Evolutionary conservation across 2,113 vertebrate species (phyloP).

Genomic region (Lucifuga dentata): DNA sequence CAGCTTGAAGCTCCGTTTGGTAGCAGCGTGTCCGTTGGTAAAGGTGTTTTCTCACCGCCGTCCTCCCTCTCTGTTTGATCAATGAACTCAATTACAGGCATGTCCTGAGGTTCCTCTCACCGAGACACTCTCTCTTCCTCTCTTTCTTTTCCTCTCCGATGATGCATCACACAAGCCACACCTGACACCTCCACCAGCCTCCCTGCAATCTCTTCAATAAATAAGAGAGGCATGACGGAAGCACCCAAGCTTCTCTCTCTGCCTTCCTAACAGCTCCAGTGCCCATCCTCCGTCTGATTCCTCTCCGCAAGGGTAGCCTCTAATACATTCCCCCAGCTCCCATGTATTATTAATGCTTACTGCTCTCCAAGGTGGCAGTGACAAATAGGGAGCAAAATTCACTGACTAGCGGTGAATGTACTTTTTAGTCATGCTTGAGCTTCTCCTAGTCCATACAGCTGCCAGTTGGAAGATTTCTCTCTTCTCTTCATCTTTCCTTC

Average conservation of each 20-base stretch:
- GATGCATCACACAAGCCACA: slow-evolving; percentile 83
- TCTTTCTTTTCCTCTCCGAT: slow-evolving; percentile 64
- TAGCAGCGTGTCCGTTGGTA: slow-evolving; percentile 53
- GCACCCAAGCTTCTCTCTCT: slow-evolving; percentile 31
- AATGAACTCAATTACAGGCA: slow-evolving; percentile 91
- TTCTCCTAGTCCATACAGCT: slow-evolving; percentile 89
- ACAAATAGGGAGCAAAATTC: slow-evolving; percentile 98
- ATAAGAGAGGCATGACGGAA: slow-evolving; percentile 74
- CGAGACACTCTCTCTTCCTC: slow-evolving; percentile 68
- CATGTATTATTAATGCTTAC: slow-evolving; percentile 99
- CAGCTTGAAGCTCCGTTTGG: slow-evolving; percentile 57
- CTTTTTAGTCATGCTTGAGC: slow-evolving; percentile 98
- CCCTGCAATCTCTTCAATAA: slow-evolving; percentile 85
- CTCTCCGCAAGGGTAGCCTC: slow-evolving; percentile 93
- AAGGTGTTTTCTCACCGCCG: no score
- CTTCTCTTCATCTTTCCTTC: slow-evolving; percentile 31
- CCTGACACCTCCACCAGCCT: slow-evolving; percentile 72
- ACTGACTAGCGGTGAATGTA: slow-evolving; percentile 97
- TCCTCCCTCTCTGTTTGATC: slow-evolving; percentile 82
- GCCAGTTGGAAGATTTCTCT: slow-evolving; percentile 86
- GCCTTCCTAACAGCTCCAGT: slow-evolving; percentile 52
- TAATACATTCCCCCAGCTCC: slow-evolving; percentile 96
- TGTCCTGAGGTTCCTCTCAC: slow-evolving; percentile 82
- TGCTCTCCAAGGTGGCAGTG: slow-evolving; percentile 97
- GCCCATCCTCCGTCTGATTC: slow-evolving; percentile 85